Percentiles rank a stretch among this genome's conserved stretches.
Conservation (phyloP, 2,797 vertebrate genomes). For the Scolopax bukidnonensis region DNA sequence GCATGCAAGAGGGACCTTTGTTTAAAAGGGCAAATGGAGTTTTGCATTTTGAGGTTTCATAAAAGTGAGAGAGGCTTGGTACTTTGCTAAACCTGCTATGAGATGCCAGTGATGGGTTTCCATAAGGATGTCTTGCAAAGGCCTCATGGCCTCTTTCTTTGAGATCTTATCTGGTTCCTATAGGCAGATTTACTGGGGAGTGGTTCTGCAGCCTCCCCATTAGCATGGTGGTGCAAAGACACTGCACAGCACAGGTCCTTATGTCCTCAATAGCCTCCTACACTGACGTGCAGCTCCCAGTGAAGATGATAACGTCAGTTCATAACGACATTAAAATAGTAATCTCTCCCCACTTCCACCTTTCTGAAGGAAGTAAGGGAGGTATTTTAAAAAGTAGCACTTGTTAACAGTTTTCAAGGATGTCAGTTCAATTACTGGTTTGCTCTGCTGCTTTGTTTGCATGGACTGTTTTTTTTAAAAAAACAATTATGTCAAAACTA, state of each 20-base stretch:
- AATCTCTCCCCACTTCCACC: background rate
- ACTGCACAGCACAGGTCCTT: background rate
- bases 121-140: background rate
- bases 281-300: background rate
- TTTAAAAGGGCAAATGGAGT: background rate
- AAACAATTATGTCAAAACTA: conserved; percentile 11
- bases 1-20: background rate
- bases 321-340: background rate
- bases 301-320: background rate
- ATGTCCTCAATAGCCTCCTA: background rate
- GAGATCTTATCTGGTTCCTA: background rate
- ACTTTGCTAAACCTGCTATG: background rate
- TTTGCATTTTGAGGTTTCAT: background rate
- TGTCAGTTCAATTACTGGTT: conserved; percentile 5
- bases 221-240: background rate
- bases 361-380: background rate
- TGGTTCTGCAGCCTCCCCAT: background rate
- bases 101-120: background rate
- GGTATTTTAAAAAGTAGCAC: background rate
- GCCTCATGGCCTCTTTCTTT: background rate
- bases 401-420: background rate
- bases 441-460: conserved; percentile 32
- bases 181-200: background rate
- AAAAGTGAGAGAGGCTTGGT: background rate
- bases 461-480: background rate